phyloP scores from a whole-genome alignment of 64 coral and sea anemone species.

The Porites australiensis region DNA sequence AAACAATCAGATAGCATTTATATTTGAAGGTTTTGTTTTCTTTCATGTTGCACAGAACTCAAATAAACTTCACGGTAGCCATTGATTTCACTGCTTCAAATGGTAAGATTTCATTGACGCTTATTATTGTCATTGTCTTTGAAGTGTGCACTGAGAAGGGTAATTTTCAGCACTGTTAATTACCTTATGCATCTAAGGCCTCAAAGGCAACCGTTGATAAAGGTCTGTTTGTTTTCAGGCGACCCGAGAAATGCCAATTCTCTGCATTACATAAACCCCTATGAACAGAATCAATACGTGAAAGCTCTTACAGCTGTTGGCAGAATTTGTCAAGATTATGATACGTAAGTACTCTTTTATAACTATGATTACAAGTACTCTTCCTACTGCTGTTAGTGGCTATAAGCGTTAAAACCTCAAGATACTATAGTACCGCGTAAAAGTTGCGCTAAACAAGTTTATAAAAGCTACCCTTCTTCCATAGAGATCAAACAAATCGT shows the following conservation, averaged over 20 bases:
- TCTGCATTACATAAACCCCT: conserved; percentile 89
- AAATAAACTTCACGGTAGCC: conserved; percentile 97
- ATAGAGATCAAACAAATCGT: no score
- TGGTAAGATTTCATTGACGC: conserved; percentile 49
- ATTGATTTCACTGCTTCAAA: conserved; percentile 99
- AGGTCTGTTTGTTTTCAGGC: conserved; percentile 59
- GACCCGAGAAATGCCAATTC: conserved; percentile 84
- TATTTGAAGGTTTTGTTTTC: no score
- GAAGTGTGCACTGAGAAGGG: neutral
- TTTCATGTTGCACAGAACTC: conserved; percentile 73
- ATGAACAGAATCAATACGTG: conserved; percentile 95
- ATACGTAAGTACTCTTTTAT: conserved; percentile 74
- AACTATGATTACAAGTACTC: no score
- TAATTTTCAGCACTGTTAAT: no score
- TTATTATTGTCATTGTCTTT: neutral
- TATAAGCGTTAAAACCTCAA: no score
- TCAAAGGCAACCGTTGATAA: neutral
- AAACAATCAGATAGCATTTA: no score
- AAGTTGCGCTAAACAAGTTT: no score
- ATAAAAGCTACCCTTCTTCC: no score
- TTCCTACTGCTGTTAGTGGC: no score
- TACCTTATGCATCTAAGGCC: no score
- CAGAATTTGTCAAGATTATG: conserved; percentile 91
- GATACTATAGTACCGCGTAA: no score
- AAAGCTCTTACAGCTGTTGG: conserved; percentile 94